phyloP scores from a whole-genome alignment of 2,113 vertebrate genomes.

The Colius striatus region DNA sequence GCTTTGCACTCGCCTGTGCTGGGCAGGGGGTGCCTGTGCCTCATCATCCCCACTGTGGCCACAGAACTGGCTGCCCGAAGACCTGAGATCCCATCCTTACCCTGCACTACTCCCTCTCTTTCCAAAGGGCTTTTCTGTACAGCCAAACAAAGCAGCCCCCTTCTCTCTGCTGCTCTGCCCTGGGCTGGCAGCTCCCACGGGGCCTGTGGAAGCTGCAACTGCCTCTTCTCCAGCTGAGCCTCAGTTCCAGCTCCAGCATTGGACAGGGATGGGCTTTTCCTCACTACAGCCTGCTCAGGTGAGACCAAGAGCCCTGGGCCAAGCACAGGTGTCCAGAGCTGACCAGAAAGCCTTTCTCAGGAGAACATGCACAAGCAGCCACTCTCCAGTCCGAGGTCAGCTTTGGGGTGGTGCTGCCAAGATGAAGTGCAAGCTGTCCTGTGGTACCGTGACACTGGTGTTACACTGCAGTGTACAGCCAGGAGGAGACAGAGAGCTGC shows the following conservation, averaged over 20 bases:
- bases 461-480: not conserved
- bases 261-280: not conserved
- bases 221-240: not conserved
- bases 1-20: not conserved
- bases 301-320: slow-evolving; percentile 6
- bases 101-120: not conserved
- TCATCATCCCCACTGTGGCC: not conserved
- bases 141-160: not conserved
- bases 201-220: not conserved
- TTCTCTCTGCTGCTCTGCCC: slow-evolving; percentile 4
- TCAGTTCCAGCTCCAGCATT: not conserved
- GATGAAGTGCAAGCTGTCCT: slow-evolving; percentile 22
- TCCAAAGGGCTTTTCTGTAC: not conserved
- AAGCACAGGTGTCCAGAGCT: slow-evolving; percentile 23
- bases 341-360: slow-evolving; percentile 59
- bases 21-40: not conserved
- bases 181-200: not conserved
- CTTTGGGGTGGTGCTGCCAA: slow-evolving; percentile 25
- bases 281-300: not conserved
- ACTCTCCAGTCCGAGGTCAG: slow-evolving; percentile 47
- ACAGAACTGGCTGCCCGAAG: not conserved
- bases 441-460: not conserved
- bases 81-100: not conserved
- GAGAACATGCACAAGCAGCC: slow-evolving; percentile 63
- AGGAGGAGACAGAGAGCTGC: slow-evolving; percentile 11